A percentile compares a stretch with the other conserved stretches of the same genome.
These are phyloP conservation scores for Limnephilus marmoratus DNA, from an alignment of 2,888 invertebrate species.

Conservation along the genomic window DNA sequence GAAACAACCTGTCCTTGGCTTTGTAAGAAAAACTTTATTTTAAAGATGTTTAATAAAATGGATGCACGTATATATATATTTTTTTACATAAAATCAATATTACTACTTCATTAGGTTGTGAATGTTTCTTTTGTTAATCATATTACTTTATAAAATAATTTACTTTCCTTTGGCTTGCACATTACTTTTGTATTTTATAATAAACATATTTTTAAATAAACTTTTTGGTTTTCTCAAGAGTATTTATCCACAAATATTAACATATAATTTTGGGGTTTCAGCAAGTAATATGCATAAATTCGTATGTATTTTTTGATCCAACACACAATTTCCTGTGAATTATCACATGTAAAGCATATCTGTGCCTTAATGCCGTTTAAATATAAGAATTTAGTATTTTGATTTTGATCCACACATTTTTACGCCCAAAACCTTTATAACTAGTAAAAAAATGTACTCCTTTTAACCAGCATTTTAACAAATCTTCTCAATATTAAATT, in stretches of 20 bases:
- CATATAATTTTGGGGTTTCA: not conserved
- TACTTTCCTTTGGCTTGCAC: not conserved
- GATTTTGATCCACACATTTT: not conserved
- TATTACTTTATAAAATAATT: not conserved
- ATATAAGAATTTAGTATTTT: not conserved
- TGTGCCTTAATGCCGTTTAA: slow-evolving; percentile 9
- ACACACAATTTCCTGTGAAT: not conserved
- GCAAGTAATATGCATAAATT: not conserved
- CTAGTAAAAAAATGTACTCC: not conserved
- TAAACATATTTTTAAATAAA: not conserved
- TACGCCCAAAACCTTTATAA: not conserved
- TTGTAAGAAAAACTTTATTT: not conserved
- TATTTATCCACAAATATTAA: not conserved
- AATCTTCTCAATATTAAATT: not conserved
- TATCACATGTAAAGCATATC: slow-evolving; percentile 11
- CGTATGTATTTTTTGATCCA: not conserved
- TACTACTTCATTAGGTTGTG: not conserved
- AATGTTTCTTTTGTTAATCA: not conserved
- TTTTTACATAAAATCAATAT: not conserved
- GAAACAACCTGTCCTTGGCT: not conserved
- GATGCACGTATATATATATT: not conserved
- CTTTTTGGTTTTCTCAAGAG: not conserved
- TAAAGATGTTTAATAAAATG: not conserved
- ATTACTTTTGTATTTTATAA: not conserved
- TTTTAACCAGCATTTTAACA: not conserved